These are phyloP conservation scores for Paraescarpia echinospica DNA, from an alignment of 1,140 invertebrate species.

Conservation along the genomic window DNA sequence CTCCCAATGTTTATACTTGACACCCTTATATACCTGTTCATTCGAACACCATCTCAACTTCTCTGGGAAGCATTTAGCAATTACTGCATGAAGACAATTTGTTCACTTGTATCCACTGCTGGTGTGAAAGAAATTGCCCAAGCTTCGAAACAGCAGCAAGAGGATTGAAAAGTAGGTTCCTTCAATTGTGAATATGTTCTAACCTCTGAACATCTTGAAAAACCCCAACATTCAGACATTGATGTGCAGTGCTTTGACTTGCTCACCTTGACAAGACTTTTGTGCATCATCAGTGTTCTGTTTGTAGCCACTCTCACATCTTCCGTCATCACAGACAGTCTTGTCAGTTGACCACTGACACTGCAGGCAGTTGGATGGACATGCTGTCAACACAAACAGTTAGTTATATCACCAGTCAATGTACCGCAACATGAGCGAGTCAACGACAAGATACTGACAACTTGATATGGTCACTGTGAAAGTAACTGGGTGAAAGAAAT, in stretches of 20 bases:
- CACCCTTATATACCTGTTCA: no score
- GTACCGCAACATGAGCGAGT: not conserved
- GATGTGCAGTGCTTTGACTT: not conserved
- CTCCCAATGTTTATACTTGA: no score
- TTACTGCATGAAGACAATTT: no score
- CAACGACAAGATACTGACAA: not conserved
- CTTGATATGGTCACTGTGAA: not conserved
- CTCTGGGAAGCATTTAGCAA: no score
- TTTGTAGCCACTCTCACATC: not conserved
- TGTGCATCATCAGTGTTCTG: not conserved
- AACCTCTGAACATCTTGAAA: no score
- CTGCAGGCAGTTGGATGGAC: not conserved
- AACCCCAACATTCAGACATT: no score
- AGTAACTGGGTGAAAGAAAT: not conserved
- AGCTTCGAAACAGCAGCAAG: no score
- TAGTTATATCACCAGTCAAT: not conserved
- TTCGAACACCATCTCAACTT: no score
- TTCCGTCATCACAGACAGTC: not conserved
- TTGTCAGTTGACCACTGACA: not conserved
- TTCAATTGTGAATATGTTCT: no score
- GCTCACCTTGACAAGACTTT: not conserved
- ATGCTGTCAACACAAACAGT: not conserved
- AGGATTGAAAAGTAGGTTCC: no score
- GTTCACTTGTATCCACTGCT: no score
- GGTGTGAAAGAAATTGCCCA: no score